Evolutionary conservation across 2,113 vertebrate species (phyloP), one percentile per base, ranked within the genome.

Genomic region (Toxotes chatareus): DNA sequence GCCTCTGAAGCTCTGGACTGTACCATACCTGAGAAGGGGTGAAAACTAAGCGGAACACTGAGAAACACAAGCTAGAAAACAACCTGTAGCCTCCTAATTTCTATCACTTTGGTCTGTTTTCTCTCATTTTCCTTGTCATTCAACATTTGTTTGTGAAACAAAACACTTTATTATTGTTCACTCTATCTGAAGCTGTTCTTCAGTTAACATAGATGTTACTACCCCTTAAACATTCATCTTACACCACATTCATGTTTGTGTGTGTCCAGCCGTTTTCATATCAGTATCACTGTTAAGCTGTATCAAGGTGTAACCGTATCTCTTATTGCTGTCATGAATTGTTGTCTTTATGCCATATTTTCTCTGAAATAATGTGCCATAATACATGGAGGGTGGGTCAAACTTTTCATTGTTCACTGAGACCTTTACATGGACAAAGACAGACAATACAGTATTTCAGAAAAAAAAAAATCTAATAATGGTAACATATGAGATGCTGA

Each of bases 1-100:
- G 46, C 79, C 51, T 49, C 10, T 59, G 68, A 57, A 55, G 56
- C 49, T 8, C 71, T 80, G 69, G 61, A 86, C 63, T 78, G 31
- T 62, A 61, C 32, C 60, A 31, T 46, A 2, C 14, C 57, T 38
- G 27, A 78, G 55, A 56, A 63, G 12, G 56, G 31, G 17, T 71
- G 34, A 34, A 76, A 70, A 75, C 56, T 19, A 51, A 55, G 38
- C 53, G 61, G 44, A 64, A 62, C 65, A 40, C 21, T 79, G 59
- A 78, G 38, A 76, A 66, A 63, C n/a, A 60, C 57, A 7, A 75
- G 64, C 21, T 66, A 32, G 12, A 71, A 76, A 67, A 61, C 16
- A 63, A 77, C 53, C 13, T 56, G 49, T 73, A 55, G 27, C 59
- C 7, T 62, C 51, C 75, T 56, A 11, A 67, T 83, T 32, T 49